Evolutionary conservation across 2,113 vertebrate species (phyloP).

Genomic region (Geococcyx californianus): DNA sequence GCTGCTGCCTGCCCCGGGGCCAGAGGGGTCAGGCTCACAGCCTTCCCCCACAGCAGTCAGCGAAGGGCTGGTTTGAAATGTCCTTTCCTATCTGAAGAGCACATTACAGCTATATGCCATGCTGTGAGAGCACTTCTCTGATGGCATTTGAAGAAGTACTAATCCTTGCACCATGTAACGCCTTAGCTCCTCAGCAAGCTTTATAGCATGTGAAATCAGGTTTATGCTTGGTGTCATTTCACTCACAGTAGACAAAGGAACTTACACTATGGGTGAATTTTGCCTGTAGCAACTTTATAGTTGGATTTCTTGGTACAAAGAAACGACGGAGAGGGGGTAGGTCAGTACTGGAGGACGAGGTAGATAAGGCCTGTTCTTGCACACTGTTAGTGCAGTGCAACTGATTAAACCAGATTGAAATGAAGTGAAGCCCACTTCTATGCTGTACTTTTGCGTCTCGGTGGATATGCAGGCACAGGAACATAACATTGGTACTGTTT

Average conservation of each 20-base stretch:
- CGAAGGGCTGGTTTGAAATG: background rate
- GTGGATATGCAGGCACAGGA: background rate
- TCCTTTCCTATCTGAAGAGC: background rate
- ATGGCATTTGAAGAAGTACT: background rate
- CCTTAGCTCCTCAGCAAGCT: background rate
- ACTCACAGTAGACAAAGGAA: background rate
- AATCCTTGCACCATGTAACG: accelerated
- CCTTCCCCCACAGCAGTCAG: background rate
- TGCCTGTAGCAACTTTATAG: background rate
- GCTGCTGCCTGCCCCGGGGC: background rate
- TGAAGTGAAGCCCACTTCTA: background rate
- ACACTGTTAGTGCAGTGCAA: background rate
- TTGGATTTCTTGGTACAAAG: background rate
- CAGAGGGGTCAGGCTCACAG: background rate
- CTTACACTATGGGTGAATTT: background rate
- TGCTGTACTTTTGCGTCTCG: background rate
- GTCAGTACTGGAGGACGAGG: background rate
- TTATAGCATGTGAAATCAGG: background rate
- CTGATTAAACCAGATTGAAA: background rate
- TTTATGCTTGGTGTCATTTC: background rate
- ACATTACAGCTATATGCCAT: background rate
- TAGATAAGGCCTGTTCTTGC: background rate
- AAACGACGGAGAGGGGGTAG: background rate
- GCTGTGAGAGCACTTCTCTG: background rate
- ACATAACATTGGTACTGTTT: background rate